A percentile compares a stretch with the other conserved stretches of the same genome.
These are phyloP conservation scores for Uloborus diversus DNA, from an alignment of 1,140 invertebrate species.

Conservation along the genomic window DNA sequence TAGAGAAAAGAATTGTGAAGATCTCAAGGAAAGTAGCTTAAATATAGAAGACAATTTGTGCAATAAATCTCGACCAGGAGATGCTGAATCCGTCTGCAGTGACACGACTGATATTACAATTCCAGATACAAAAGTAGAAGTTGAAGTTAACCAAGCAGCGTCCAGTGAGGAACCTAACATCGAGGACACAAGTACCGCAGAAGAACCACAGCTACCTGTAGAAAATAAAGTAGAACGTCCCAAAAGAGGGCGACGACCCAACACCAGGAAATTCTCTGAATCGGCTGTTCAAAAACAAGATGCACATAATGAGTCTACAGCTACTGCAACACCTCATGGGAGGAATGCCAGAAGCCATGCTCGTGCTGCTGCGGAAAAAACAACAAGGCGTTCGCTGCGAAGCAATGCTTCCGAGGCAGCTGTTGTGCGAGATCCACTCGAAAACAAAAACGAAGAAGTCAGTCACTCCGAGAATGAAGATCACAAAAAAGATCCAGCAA, in stretches of 20 bases:
- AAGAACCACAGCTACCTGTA: not conserved
- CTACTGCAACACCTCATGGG: conserved; percentile 6
- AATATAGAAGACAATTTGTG: conserved; percentile 32
- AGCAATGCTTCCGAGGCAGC: conserved; percentile 23
- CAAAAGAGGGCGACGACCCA: conserved; percentile 57
- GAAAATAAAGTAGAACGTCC: conserved; percentile 43
- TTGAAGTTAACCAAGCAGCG: conserved; percentile 14
- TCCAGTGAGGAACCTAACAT: conserved; percentile 14
- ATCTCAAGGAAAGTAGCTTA: conserved; percentile 1
- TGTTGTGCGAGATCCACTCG: not conserved
- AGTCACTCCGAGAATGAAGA: conserved; percentile 15
- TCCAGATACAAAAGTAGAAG: conserved; percentile 42
- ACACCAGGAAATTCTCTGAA: conserved; percentile 59
- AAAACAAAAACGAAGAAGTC: conserved; percentile 20
- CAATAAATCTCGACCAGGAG: conserved; percentile 16
- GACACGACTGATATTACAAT: conserved; percentile 51
- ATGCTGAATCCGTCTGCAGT: conserved; percentile 52
- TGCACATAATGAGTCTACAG: conserved; percentile 4
- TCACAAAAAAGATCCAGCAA: conserved; percentile 14
- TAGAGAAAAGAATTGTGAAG: not conserved
- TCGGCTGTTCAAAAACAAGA: not conserved
- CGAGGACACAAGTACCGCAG: not conserved
- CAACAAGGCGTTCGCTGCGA: conserved; percentile 34
- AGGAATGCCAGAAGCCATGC: conserved; percentile 17
- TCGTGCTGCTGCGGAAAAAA: conserved; percentile 44